Evolutionary conservation across 1,140 invertebrate species (phyloP), one percentile per base, ranked within the genome.

Genomic region (Phymastichus coffea): DNA sequence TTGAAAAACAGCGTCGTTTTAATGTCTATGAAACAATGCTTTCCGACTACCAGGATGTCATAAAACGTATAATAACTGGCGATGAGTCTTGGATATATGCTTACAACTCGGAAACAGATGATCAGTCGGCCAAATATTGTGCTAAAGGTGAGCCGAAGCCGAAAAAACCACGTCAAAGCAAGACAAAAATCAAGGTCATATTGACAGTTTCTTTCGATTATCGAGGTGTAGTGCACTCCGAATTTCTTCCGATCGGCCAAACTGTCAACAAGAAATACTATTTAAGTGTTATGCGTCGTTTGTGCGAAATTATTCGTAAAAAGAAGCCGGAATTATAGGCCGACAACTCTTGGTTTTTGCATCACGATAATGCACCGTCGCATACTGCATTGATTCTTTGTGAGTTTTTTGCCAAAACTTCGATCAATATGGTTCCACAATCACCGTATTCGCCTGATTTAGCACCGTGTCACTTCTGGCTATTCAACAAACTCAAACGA

Each of bases 171-270:
- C 48, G 59, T 10, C 57, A 63, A 58, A 59, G 54, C 47, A 40
- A 48, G 12, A 68, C 59, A 56, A 73, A 72, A 53, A 51, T 69
- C 30, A 75, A 76, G 57, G 62, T 63, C 4, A 70, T 72, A 66
- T 46, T 72, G 49, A 69, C 65, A 55, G 48, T 53, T 66, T 75
- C 71, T 57, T 76, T 75, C 51, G 62, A 74, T 55, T 56, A 23
- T 15, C 54, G 55, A 25, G 65, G 64, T 22, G 43, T 71, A 9
- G 63, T 72, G 19, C 65, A 75, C 57, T 46, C 63, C 20, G 64
- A 75, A 57, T 75, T 70, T 49, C 56, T 66, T 40, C 63, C 71
- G 37, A 48, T 49, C 28, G 66, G 70, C 23, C 57, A 64, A 33
- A 72, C 66, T 17, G 61, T 70, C 9, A 67, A 64, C 33, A 41